These are phyloP conservation scores for Tupaia tana DNA, from an alignment of 2,113 vertebrate species.

Conservation along the genomic window DNA sequence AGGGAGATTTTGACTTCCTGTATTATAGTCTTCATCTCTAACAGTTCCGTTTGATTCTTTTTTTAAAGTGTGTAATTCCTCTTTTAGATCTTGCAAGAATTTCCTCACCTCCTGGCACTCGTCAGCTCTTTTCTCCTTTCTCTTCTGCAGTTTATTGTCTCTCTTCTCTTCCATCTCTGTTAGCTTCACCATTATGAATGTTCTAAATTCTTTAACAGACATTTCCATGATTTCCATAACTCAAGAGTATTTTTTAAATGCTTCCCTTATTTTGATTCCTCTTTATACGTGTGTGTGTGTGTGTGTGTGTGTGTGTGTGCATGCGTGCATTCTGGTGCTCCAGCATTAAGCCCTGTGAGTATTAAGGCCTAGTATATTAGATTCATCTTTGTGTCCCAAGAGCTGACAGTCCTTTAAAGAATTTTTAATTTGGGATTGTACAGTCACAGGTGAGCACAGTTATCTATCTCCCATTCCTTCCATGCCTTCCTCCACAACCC, in stretches of 20 bases:
- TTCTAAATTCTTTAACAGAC: no score
- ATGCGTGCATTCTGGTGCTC: background rate
- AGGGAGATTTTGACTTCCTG: no score
- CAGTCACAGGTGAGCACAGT: background rate
- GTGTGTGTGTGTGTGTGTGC: no score
- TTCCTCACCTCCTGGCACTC: no score
- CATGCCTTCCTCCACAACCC: background rate
- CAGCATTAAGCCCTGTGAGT: background rate
- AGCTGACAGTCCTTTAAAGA: constrained; percentile 1
- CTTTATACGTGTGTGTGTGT: background rate
- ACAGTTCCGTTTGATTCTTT: no score
- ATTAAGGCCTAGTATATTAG: background rate
- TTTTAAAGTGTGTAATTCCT: no score
- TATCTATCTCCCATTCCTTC: background rate
- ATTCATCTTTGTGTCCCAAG: background rate
- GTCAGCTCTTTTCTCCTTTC: no score
- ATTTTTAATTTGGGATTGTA: background rate
- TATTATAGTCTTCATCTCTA: no score
- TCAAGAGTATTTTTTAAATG: background rate
- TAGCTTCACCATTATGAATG: no score
- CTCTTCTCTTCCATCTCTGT: no score
- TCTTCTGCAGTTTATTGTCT: no score
- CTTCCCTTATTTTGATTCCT: constrained; percentile 2
- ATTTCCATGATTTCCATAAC: background rate
- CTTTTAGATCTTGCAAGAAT: no score